A percentile compares a stretch with the other conserved stretches of the same genome.
Conservation (phyloP, 2,888 invertebrate species). For the Acrobasis consociella region DNA sequence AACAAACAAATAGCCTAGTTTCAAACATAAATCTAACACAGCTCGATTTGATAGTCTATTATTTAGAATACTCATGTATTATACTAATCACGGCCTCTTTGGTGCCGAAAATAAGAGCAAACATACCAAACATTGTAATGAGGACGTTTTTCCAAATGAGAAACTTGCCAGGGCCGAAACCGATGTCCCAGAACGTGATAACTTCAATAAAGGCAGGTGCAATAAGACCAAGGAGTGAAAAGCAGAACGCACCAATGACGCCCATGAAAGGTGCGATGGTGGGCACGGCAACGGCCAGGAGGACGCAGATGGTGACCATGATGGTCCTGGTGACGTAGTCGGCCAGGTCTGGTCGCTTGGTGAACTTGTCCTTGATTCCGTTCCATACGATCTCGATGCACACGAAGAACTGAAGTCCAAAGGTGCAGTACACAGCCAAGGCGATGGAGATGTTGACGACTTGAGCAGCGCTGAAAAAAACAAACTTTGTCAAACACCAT, state of each 20-base stretch:
- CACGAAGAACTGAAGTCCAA: slow-evolving; percentile 98
- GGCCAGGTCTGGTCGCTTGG: slow-evolving; percentile 85
- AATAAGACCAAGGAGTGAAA: slow-evolving; percentile 94
- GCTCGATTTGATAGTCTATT: slow-evolving; percentile 27
- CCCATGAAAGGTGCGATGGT: slow-evolving; percentile 95
- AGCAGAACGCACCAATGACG: slow-evolving; percentile 96
- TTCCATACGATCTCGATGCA: slow-evolving; percentile 97
- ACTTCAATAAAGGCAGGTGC: slow-evolving; percentile 93
- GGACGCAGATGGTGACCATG: slow-evolving; percentile 86
- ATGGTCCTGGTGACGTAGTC: slow-evolving; percentile 90
- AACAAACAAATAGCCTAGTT: slow-evolving; percentile 28
- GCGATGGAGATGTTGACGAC: slow-evolving; percentile 93
- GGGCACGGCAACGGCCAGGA: slow-evolving; percentile 93
- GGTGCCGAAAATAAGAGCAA: slow-evolving; percentile 91
- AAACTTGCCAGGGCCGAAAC: slow-evolving; percentile 88
- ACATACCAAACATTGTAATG: slow-evolving; percentile 88
- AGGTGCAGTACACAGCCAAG: slow-evolving; percentile 96
- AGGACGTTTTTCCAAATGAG: slow-evolving; percentile 90
- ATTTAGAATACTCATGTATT: slow-evolving; percentile 44
- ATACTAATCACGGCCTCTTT: slow-evolving; percentile 63
- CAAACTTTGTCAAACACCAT: not conserved
- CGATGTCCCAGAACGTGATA: slow-evolving; percentile 92
- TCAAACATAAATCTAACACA: slow-evolving; percentile 33
- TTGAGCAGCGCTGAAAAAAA: slow-evolving; percentile 89
- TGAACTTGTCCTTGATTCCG: slow-evolving; percentile 87